Evolutionary conservation across 2,113 vertebrate genomes (phyloP), one percentile per base, ranked within the genome.

Genomic region (Clarias gariepinus): DNA sequence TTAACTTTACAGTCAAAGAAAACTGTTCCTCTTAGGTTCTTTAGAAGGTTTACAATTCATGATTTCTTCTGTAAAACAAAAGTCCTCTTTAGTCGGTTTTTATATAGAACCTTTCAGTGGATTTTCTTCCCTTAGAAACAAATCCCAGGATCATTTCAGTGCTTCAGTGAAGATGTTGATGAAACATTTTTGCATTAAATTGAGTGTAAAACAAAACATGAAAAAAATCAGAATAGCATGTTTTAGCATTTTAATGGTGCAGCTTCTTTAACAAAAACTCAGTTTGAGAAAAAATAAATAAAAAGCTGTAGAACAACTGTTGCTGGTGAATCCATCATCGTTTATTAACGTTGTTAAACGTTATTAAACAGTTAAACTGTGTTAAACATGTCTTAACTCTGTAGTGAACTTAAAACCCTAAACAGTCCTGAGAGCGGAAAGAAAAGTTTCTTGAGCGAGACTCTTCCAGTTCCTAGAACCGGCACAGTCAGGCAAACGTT

Each of bases 261-360:
- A 52, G 73, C 73, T 53, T 53, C 41, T 15, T 6, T 2, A 76
- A 53, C 0, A 53, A 16, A 12, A 13, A 25, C 41, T 23, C 19
- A 13, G 23, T 2, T 6, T 9, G 74, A 18, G 25, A 52, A 11
- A n/a, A n/a, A n/a, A 12, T 3, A 71, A 23, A 3, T 3, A 41
- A 11, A 19, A 19, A 23, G 41, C 21, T 28, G 52, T 9, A 30
- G 53, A 79, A 33, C 53, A 36, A 1, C 6, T 28, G 21, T 15
- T 30, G 76, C 76, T 57, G 76, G 76, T 79, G 76, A 33, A 58
- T 57, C 74, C 74, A 18, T 78, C 52, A n/a, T n/a, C n/a, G n/a
- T n/a, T n/a, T n/a, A n/a, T n/a, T n/a, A n/a, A n/a, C n/a, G n/a
- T n/a, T n/a, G n/a, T n/a, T 30, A 71, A 69, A 30, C 12, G n/a